Percentiles rank a stretch among this genome's conserved stretches.
These are phyloP conservation scores for Prochilodus magdalenae DNA, from an alignment of 2,113 vertebrate species.

Conservation along the genomic window DNA sequence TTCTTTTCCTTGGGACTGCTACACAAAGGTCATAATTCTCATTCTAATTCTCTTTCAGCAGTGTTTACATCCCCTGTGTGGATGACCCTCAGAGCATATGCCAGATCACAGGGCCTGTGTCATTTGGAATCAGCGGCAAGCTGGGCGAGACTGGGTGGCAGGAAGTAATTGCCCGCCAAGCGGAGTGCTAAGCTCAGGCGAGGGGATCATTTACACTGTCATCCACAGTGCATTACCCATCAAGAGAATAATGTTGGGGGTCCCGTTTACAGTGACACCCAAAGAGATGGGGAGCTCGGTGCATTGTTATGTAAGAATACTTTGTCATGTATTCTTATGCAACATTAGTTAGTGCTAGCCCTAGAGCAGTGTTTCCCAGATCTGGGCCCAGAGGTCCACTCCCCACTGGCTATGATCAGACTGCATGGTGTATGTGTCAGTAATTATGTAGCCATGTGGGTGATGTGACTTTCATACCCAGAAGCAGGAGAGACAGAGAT, in stretches of 20 bases:
- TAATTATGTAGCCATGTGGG: no score
- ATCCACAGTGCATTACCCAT: not conserved
- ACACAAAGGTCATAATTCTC: not conserved
- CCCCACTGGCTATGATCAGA: no score
- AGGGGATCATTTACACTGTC: not conserved
- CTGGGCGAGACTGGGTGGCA: not conserved
- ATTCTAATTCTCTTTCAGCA: not conserved
- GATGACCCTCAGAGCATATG: not conserved
- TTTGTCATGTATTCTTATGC: no score
- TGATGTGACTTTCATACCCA: no score
- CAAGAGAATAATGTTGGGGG: not conserved
- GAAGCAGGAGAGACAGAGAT: no score
- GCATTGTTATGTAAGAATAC: not conserved
- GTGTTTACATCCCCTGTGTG: not conserved
- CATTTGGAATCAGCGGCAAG: not conserved
- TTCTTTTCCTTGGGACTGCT: not conserved
- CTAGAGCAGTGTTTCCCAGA: no score
- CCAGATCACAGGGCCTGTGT: conserved; percentile 1
- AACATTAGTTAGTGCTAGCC: no score
- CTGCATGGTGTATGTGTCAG: no score
- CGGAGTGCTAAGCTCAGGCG: not conserved
- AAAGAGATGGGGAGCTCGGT: not conserved
- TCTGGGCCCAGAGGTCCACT: no score
- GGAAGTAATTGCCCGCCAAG: not conserved
- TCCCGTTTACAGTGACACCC: not conserved